Conservation (phyloP, 2,888 invertebrate species). For the Cotesia congregata region DNA sequence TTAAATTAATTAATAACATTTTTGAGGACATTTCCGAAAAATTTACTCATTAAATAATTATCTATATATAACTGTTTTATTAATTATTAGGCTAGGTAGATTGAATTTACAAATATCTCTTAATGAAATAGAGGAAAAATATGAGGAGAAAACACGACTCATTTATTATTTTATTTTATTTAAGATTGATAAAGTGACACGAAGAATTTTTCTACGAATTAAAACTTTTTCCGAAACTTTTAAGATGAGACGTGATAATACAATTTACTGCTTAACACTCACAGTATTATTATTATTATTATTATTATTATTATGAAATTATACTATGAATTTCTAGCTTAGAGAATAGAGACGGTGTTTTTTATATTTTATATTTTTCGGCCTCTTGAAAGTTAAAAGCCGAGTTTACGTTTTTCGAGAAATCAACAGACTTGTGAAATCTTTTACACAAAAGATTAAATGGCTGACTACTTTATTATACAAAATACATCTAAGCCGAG, state of each 20-base stretch:
- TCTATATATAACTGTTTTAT: too few relatives aligned
- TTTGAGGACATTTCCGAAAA: too few relatives aligned
- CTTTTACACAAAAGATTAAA: slow-evolving; percentile 1
- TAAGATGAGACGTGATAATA: slow-evolving; percentile 2
- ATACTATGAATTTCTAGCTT: not conserved
- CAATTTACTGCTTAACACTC: slow-evolving; percentile 11
- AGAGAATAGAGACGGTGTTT: not conserved
- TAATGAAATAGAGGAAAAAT: slow-evolving; percentile 23
- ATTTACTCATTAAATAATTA: too few relatives aligned
- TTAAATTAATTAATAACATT: too few relatives aligned
- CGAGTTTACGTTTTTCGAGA: not conserved
- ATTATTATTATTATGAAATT: too few relatives aligned
- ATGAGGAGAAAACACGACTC: slow-evolving; percentile 47
- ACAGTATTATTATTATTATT: not conserved
- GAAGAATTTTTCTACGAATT: slow-evolving; percentile 7
- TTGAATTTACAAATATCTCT: too few relatives aligned
- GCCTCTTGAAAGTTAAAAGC: not conserved
- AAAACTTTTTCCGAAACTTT: slow-evolving; percentile 5
- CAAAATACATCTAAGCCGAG: not conserved
- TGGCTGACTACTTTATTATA: not conserved
- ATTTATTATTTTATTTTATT: slow-evolving; percentile 4
- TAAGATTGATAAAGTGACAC: slow-evolving; percentile 13
- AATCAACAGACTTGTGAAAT: not conserved
- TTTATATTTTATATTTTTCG: not conserved
- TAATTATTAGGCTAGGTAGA: too few relatives aligned